Conservation (phyloP, 2,113 vertebrate species). For the Struthio camelus region DNA sequence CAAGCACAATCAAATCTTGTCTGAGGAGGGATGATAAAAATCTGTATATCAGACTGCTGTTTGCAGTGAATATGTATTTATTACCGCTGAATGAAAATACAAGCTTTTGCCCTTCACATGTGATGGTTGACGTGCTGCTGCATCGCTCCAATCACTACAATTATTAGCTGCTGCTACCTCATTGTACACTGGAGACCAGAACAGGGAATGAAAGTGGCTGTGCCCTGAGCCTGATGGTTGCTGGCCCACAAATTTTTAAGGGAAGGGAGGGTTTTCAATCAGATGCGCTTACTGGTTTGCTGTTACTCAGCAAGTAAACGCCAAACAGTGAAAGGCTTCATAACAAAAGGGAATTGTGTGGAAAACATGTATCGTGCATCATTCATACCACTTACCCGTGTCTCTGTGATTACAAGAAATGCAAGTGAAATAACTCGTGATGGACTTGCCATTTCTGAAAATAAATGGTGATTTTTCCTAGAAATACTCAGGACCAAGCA, state of each 20-base stretch:
- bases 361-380: background rate
- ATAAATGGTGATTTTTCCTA: background rate
- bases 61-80: background rate
- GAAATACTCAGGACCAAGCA: background rate
- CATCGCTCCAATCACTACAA: background rate
- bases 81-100: background rate
- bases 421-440: background rate
- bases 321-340: background rate
- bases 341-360: background rate
- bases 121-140: background rate
- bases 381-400: background rate
- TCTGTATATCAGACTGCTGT: background rate
- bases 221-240: background rate
- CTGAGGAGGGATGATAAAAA: background rate
- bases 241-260: background rate
- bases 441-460: background rate
- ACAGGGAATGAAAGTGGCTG: rapidly evolving
- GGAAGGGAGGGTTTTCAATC: background rate
- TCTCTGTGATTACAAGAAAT: background rate
- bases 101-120: background rate
- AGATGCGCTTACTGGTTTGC: background rate
- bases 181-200: background rate
- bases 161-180: background rate
- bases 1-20: background rate
- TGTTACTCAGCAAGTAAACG: background rate